These are phyloP conservation scores for Callipepla squamata DNA, from an alignment of 2,113 vertebrate genomes.

Conservation along the genomic window DNA sequence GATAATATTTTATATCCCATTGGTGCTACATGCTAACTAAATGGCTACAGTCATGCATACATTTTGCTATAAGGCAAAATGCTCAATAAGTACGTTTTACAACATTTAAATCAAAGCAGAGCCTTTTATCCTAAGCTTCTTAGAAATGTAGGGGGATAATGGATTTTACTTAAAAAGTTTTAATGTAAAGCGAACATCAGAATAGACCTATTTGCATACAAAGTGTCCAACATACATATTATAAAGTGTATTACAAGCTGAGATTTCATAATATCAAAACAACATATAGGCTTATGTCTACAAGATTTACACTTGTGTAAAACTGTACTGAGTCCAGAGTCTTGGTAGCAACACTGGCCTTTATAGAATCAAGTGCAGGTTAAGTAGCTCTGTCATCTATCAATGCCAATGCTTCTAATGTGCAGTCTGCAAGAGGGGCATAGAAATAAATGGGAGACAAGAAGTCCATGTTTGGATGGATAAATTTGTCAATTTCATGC, in stretches of 20 bases:
- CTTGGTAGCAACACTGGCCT: neutral
- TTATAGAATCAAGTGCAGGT: neutral
- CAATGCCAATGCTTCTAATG: neutral
- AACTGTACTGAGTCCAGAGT: neutral
- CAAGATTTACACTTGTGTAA: neutral
- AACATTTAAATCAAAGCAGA: neutral
- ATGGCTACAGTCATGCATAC: neutral
- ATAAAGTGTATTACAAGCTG: neutral
- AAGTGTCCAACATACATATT: neutral
- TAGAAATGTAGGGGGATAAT: neutral
- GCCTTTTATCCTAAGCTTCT: neutral
- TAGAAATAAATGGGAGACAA: neutral
- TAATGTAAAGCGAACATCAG: neutral
- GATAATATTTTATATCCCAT: neutral
- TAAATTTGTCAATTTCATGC: neutral
- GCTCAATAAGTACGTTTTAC: neutral
- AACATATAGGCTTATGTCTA: neutral
- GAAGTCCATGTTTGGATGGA: conserved; percentile 1
- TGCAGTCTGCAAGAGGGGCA: accelerated
- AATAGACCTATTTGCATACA: neutral
- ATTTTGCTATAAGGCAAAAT: neutral
- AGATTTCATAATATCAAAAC: neutral
- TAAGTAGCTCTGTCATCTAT: neutral
- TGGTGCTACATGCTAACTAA: neutral
- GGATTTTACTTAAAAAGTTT: neutral